Percentiles rank a stretch among this genome's conserved stretches.
phyloP scores from a whole-genome alignment of 2,888 invertebrate genomes.

The Seladonia tumulorum region DNA sequence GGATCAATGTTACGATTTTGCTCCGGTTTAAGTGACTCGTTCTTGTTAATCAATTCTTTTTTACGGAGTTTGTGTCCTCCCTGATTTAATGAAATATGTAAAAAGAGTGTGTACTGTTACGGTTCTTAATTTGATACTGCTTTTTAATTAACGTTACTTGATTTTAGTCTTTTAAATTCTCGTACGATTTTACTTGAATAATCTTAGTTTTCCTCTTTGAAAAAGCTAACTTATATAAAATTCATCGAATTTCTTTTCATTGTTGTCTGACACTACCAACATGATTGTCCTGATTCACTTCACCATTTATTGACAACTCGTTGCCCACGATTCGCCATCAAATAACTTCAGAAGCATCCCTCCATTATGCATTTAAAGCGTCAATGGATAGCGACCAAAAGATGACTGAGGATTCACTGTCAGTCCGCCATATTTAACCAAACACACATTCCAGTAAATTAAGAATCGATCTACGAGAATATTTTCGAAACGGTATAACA shows the following conservation, averaged over 20 bases:
- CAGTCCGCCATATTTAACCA: neutral
- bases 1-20: neutral
- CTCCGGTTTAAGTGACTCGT: neutral
- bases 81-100: neutral
- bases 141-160: neutral
- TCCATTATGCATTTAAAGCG: constrained; percentile 21
- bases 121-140: neutral
- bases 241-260: neutral
- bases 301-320: neutral
- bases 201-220: neutral
- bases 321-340: neutral
- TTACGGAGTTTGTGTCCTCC: neutral
- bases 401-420: constrained; percentile 8
- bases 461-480: neutral
- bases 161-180: neutral
- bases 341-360: neutral
- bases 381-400: constrained; percentile 9
- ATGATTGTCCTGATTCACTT: neutral
- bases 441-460: constrained; percentile 7
- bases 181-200: neutral
- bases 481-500: neutral
- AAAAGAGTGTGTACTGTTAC: neutral
- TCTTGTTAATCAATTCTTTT: neutral
- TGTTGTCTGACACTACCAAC: neutral
- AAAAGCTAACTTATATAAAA: neutral